These are phyloP conservation scores for Trichonephila clavipes DNA, from an alignment of 1,140 invertebrate genomes.

Conservation along the genomic window DNA sequence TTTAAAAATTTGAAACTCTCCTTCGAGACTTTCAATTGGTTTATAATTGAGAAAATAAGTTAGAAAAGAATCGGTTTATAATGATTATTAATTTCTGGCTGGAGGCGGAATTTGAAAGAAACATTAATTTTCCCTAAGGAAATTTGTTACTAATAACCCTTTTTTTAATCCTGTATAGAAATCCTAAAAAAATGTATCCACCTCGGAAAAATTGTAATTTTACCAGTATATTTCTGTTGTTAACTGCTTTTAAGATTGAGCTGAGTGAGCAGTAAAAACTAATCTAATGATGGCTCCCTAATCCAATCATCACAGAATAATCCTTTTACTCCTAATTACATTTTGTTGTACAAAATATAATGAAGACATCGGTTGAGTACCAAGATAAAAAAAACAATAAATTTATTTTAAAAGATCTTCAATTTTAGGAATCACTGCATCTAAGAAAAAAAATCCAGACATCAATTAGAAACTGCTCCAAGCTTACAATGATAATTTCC, in stretches of 20 bases:
- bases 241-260: background rate
- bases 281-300: background rate
- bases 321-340: background rate
- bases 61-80: too few relatives aligned
- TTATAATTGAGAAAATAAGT: too few relatives aligned
- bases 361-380: background rate
- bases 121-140: background rate
- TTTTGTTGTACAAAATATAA: background rate
- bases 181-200: background rate
- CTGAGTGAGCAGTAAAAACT: background rate
- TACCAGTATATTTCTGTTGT: background rate
- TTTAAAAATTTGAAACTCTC: too few relatives aligned
- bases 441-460: background rate
- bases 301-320: slow-evolving; percentile 4
- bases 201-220: background rate
- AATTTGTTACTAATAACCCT: background rate
- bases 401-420: slow-evolving; percentile 33
- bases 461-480: slow-evolving; percentile 31
- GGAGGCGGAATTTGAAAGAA: background rate
- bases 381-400: background rate
- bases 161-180: background rate
- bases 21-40: too few relatives aligned
- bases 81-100: background rate
- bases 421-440: background rate
- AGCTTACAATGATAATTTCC: slow-evolving; percentile 3